phyloP scores from a whole-genome alignment of 2,113 vertebrate species.

The Podilymbus podiceps region DNA sequence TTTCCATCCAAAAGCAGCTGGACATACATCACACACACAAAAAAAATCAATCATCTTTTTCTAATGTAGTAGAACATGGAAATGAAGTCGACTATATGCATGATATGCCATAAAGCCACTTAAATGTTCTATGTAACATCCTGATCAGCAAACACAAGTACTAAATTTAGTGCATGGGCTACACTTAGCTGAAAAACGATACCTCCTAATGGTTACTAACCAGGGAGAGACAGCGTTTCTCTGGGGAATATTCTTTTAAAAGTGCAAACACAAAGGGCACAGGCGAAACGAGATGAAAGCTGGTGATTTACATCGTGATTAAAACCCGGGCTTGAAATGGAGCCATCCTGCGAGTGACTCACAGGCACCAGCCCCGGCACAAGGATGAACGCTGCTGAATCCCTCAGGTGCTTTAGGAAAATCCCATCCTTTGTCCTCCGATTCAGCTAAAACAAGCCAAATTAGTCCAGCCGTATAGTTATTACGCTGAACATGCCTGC shows the following conservation, averaged over 20 bases:
- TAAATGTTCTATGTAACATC: constrained; percentile 16
- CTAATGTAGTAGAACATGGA: not conserved
- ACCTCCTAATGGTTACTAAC: constrained; percentile 11
- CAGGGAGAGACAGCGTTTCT: not conserved
- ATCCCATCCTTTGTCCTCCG: not conserved
- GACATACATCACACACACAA: not conserved
- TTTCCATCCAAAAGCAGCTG: not conserved
- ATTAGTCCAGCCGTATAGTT: not conserved
- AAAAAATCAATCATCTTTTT: not conserved
- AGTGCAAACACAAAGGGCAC: constrained; percentile 30
- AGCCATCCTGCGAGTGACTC: not conserved
- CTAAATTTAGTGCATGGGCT: constrained; percentile 28
- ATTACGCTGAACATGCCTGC: not conserved
- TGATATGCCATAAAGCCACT: not conserved
- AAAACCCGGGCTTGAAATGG: not conserved
- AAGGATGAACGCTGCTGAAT: not conserved
- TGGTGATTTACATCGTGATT: not conserved
- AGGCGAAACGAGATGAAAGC: constrained; percentile 14
- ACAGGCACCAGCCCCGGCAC: not conserved
- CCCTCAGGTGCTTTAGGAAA: constrained; percentile 13
- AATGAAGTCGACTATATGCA: not conserved
- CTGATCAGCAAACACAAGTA: not conserved
- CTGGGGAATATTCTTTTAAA: constrained; percentile 18
- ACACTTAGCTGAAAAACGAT: constrained; percentile 51
- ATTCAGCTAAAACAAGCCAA: not conserved